Evolutionary conservation across 2,797 vertebrate species (phyloP), one percentile per base, ranked within the genome.

Genomic region (Telmatherina bonti): DNA sequence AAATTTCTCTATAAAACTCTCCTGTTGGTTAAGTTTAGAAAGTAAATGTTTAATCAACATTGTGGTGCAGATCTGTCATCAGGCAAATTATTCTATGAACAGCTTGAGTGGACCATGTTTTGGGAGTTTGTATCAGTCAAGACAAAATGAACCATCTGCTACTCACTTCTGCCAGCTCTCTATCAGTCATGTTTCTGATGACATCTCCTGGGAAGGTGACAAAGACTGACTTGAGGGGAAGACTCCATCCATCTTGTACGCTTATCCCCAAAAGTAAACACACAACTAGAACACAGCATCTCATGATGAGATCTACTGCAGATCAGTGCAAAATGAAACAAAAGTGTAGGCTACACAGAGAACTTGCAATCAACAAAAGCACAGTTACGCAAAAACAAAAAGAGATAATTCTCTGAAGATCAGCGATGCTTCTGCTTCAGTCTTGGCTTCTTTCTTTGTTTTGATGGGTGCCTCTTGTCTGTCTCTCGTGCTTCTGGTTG

Each of bases 121-220:
- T 15, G 29, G n/a, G 55, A 75, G 72, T 67, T 22, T 55, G 1
- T 66, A 22, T 76, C 45, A 24, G 57, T 73, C 1, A 67, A 73
- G 29, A 76, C 47, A 74, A 85, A 89, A 82, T 38, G 22, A 88
- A 68, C 78, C 62, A 85, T 89, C 67, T 77, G 84, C 70, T 87
- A 94, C 96, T 96, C 86, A 99, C 98, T 80, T 96, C 89, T 49
- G 96, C 96, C 85, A 96, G 80, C 88, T 98, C 90, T 10, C 7
- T 49, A 69, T 97, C 92, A 0, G 93, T 95, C 84, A 92, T 70
- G 49, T 89, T 87, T 83, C 88, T 93, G 82, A 86, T 30, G 85
- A 94, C 79, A 61, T 98, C 97, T 67, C 94, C 95, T 0, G 97
- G 96, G 89, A 99, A 99, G 73, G 78, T 92, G 83, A 98, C 93